phyloP scores from a whole-genome alignment of 2,888 invertebrate species.

The Cabera pusaria region DNA sequence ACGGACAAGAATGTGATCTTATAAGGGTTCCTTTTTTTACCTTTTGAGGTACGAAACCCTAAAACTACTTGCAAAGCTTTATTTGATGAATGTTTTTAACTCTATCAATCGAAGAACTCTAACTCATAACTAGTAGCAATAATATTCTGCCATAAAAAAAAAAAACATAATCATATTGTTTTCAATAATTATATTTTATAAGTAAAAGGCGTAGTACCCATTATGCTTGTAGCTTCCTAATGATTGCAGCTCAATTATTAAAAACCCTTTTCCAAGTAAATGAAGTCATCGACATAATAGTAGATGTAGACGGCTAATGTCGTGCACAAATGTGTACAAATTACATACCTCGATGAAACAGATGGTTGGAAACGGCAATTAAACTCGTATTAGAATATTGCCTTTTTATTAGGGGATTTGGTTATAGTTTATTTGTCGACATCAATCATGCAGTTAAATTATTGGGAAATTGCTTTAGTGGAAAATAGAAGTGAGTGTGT shows the following conservation, averaged over 20 bases:
- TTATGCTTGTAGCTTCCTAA: background rate
- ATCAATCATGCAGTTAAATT: slow-evolving; percentile 25
- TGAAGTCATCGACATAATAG: slow-evolving; percentile 38
- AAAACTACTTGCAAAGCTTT: too few species aligned
- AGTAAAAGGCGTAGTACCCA: too few species aligned
- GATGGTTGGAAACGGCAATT: slow-evolving; percentile 40
- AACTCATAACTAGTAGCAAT: too few species aligned
- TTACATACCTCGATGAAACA: slow-evolving; percentile 38
- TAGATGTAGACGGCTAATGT: slow-evolving; percentile 32
- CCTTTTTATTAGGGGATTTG: slow-evolving; percentile 15
- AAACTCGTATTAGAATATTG: slow-evolving; percentile 35
- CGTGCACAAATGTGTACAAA: slow-evolving; percentile 36
- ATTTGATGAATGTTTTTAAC: too few species aligned
- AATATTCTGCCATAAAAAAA: too few species aligned
- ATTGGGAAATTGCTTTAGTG: slow-evolving; percentile 12
- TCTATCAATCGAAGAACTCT: too few species aligned
- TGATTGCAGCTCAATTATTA: slow-evolving; percentile 4
- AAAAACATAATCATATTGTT: too few species aligned
- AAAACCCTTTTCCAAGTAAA: slow-evolving; percentile 25
- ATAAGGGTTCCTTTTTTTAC: too few species aligned
- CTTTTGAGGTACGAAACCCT: too few species aligned
- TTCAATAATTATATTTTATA: too few species aligned
- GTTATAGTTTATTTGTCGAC: slow-evolving; percentile 23
- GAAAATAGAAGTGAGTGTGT: too few species aligned
- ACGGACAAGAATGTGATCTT: too few species aligned